Evolutionary conservation across 2,888 invertebrate species (phyloP), one percentile per base, ranked within the genome.

Genomic region (Parnassius orleans): DNA sequence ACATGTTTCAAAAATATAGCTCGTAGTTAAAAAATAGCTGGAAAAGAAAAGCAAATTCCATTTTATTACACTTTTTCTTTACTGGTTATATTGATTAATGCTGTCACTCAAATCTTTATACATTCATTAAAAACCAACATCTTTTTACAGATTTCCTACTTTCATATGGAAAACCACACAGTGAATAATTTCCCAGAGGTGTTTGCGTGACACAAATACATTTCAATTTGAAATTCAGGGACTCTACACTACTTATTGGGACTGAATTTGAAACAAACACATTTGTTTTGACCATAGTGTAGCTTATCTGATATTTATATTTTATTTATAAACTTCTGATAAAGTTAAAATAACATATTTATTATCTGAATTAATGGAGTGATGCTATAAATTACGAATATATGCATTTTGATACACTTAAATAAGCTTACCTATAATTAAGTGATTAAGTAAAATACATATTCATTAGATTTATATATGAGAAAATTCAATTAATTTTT

Each of bases 301-400:
- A 0, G n/a, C 48, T 63, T 59, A 60, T 56, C 56, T 15, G 55
- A 60, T 60, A 56, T 57, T 52, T 52, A 47, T 60, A 53, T 53
- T 42, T 56, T 60, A 59, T 63, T 60, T 63, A 60, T 60, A 63
- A 59, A 63, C 55, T 59, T 12, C 33, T 57, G 62, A 57, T 62
- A 59, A 47, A 42, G 46, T 41, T 42, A 41, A 50, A 52, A 59
- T 55, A 59, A 63, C 59, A 58, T 62, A 19, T 61, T 44, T 63
- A 52, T 55, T 63, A 53, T 46, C 10, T 41, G 42, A 48, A 61
- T 57, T 61, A 57, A 61, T 53, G 12, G n/a, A 50, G 24, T 54
- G 42, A 24, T 51, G 46, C 14, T 55, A 46, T 55, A 55, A 48
- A 14, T 53, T 55, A 51, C 44, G 50, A 48, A n/a, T 53, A 43